A percentile compares a stretch with the other conserved stretches of the same genome.
phyloP scores from a whole-genome alignment of 2,113 vertebrate species.

The Plecotus auritus region DNA sequence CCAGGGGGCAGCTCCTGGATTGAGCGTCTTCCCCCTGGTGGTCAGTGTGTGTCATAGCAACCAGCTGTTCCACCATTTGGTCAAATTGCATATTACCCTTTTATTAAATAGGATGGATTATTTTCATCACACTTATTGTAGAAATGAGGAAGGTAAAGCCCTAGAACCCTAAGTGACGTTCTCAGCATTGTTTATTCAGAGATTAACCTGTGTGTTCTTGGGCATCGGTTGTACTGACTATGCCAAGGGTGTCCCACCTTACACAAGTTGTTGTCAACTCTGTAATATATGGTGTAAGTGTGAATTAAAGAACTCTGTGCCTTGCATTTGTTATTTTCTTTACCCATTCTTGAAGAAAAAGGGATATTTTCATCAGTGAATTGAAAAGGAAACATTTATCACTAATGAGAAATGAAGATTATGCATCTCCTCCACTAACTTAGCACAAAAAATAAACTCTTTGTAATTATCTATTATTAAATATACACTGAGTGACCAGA shows the following conservation, averaged over 20 bases:
- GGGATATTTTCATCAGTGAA: constrained; percentile 16
- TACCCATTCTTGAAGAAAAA: not conserved
- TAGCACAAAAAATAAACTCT: constrained; percentile 16
- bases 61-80: too few species aligned
- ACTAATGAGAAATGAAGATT: constrained; percentile 20
- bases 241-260: not conserved
- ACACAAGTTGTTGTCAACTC: not conserved
- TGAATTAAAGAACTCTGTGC: not conserved
- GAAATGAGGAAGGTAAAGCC: not conserved
- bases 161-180: not conserved
- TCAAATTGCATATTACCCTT: too few species aligned
- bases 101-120: too few species aligned
- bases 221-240: not conserved
- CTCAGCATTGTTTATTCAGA: not conserved
- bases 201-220: not conserved
- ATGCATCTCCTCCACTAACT: not conserved
- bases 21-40: too few species aligned
- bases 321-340: not conserved
- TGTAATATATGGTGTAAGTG: not conserved
- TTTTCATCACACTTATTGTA: not conserved
- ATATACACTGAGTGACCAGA: too few species aligned
- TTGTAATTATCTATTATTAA: constrained; percentile 1
- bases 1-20: too few species aligned
- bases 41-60: too few species aligned
- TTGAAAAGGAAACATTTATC: constrained; percentile 3